Evolutionary conservation across 2,888 invertebrate genomes (phyloP), one percentile per base, ranked within the genome.

Genomic region (Synergus itoensis): DNA sequence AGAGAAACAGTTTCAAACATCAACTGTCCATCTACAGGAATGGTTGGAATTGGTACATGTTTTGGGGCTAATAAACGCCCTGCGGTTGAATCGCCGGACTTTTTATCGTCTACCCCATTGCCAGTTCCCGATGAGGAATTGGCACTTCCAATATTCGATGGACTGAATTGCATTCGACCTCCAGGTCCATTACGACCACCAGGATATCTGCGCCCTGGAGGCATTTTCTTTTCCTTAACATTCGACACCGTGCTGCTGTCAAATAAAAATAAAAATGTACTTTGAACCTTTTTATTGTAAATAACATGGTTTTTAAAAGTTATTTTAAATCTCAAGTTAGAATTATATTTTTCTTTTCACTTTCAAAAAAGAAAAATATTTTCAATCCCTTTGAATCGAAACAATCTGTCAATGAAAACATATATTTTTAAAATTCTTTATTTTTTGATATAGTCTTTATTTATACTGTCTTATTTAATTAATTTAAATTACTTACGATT

Each of bases 1-100:
- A 98, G 96, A 90, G 98, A 96, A 89, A 98, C 94, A 2, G 95
- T 93, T 92, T 99, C 99, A 93, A 98, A 99, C 77, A 96, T 93
- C 73, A 99, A 91, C 85, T 97, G 97, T 76, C 96, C 96, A 86
- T 97, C 96, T 43, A 95, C 94, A 0, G 97, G 96, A 69, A 97
- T 94, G 77, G 94, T 94, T 0, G 97, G 97, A 89, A 97, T 96
- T 14, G 97, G 96, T 86, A 97, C 96, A 89, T 97, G 97, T 90
- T 96, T 97, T 0, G 97, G 96, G 12, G 95, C 94, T 28, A 94
- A 89, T 0, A 95, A 94, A 80, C 91, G 91, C 65, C 92, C 92
- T 18, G 85, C 81, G 11, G 84, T 82, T 9, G 81, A 75, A 18
- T 91, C 91, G 0, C 86, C 87, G 3, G 82, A 81, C 40, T 86